Percentiles rank a stretch among this genome's conserved stretches.
Evolutionary conservation across 2,797 vertebrate species (phyloP).

Genomic region (Tenualosa thibaudeaui): DNA sequence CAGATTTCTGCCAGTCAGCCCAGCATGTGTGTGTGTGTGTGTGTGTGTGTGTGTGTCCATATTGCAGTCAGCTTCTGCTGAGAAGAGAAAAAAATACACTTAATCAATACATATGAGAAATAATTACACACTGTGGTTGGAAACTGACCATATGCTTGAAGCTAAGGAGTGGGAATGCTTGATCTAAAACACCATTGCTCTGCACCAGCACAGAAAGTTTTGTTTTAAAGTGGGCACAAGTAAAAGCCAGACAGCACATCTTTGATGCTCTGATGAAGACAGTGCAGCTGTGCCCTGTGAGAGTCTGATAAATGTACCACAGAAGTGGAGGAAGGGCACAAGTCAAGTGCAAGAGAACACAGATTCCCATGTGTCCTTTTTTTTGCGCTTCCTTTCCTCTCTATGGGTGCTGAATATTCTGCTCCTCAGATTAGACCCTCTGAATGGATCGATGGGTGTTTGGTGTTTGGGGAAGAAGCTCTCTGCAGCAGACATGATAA

Average conservation of each 20-base stretch:
- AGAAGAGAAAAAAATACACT: neutral
- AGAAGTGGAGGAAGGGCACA: conserved; percentile 3
- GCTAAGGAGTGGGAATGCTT: neutral
- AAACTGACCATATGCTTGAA: neutral
- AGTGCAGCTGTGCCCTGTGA: conserved; percentile 58
- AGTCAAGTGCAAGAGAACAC: conserved; percentile 13
- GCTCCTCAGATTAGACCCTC: conserved; percentile 36
- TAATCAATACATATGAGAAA: neutral
- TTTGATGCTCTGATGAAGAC: conserved; percentile 56
- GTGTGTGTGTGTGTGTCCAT: neutral
- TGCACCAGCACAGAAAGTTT: neutral
- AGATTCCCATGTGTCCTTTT: conserved; percentile 36
- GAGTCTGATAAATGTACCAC: conserved; percentile 41
- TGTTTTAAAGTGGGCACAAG: neutral
- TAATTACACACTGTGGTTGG: neutral
- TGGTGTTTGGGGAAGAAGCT: conserved; percentile 36
- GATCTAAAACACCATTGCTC: neutral
- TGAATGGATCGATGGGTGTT: conserved; percentile 47
- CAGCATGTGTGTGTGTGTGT: neutral
- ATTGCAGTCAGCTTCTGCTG: neutral
- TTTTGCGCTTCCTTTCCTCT: neutral
- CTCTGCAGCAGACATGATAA: conserved; percentile 36
- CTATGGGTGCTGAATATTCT: conserved; percentile 34
- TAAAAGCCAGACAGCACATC: conserved; percentile 18
- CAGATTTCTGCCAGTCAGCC: neutral